Evolutionary conservation across 2,113 vertebrate genomes (phyloP), one percentile per base, ranked within the genome.

Genomic region (Phrynocephalus versicolor): DNA sequence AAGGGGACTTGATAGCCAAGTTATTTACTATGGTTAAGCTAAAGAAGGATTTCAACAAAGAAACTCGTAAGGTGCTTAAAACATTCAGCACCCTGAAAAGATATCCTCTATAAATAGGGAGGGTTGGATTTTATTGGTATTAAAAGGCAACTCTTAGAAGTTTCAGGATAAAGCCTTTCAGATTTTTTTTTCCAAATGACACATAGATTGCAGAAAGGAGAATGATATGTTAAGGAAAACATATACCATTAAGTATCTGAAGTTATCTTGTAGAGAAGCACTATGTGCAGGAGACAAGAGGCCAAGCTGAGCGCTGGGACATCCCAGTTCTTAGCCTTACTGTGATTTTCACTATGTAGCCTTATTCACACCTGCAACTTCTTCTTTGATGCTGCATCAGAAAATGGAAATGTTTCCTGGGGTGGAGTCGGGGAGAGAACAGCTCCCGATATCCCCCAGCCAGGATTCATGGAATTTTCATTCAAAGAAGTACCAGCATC

Each of bases 1-100:
- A 81, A 89, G 89, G 89, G 45, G 79, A 93, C 78, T 91, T 93
- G 76, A 90, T 39, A 86, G 81, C 81, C 92, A 93, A 94, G 90
- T 96, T 94, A 94, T 94, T 92, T 94, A 92, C 88, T 92, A 91
- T 82, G 87, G 92, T 95, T 95, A 92, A 93, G 91, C 86, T 94
- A 94, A 86, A 94, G 90, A 87, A 94, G 91, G 80, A 78, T 88
- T 96, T 95, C 91, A 89, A 87, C 88, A 86, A 90, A 89, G 83
- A 92, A 83, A 75, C 71, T 90, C 91, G 21, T 93, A 95, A 94
- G 92, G 94, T 95, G 88, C 94, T 95, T 95, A 94, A 95, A 94
- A 90, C 93, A 89, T 94, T 77, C 81, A 88, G 83, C 82, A 91
- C 90, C 93, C 91, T 91, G 90, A 84, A 62, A 90, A 85, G 85